A percentile compares a stretch with the other conserved stretches of the same genome.
Conservation (phyloP, 2,888 invertebrate species). For the Dryocosmus kuriphilus region DNA sequence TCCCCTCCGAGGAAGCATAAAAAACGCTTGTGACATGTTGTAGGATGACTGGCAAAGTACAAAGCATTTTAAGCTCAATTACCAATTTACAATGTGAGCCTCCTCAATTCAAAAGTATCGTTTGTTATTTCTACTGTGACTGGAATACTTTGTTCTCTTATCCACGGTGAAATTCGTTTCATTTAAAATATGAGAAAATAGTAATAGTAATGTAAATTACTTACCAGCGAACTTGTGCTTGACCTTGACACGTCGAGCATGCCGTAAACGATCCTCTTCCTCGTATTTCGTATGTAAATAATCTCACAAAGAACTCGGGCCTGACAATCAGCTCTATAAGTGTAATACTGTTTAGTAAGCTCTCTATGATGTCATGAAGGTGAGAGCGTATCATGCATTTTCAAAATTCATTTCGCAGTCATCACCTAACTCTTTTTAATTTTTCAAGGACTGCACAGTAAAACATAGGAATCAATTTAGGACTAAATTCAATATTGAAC, state of each 20-base stretch:
- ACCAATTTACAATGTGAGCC: background rate
- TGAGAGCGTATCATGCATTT: constrained; percentile 32
- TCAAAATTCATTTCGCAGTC: constrained; percentile 37
- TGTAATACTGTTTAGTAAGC: constrained; percentile 36
- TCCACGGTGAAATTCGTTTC: background rate
- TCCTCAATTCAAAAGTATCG: background rate
- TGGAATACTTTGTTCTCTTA: background rate
- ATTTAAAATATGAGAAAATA: background rate
- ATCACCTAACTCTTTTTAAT: constrained; percentile 15
- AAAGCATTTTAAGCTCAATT: background rate
- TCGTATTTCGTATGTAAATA: constrained; percentile 24
- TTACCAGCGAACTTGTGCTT: background rate
- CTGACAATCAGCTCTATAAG: background rate
- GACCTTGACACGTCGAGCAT: constrained; percentile 16
- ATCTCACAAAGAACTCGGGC: background rate
- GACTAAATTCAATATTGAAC: no score
- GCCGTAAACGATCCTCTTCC: background rate
- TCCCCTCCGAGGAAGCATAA: background rate
- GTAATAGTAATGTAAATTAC: background rate
- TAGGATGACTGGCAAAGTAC: background rate
- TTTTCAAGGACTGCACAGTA: background rate
- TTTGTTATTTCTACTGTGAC: background rate
- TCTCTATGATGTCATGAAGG: constrained; percentile 37
- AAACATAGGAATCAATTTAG: no score
- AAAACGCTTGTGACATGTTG: background rate